Conservation (phyloP, 2,113 vertebrate species). For the Ariopsis seemanni region DNA sequence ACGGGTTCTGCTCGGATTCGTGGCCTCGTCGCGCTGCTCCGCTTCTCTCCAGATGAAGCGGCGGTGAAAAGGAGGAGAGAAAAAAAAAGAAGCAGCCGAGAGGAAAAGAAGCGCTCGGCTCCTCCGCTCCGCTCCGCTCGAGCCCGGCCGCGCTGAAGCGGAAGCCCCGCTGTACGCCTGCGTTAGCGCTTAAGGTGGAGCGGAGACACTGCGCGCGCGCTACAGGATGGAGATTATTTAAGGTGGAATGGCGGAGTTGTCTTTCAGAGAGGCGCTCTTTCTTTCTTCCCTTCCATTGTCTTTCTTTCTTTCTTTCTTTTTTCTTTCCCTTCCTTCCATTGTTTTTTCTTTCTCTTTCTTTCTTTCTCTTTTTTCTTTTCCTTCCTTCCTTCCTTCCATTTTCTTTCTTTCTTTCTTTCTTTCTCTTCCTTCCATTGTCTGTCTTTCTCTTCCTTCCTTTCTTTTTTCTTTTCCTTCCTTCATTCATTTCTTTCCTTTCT, state of each 20-base stretch:
- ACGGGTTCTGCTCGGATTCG: not conserved
- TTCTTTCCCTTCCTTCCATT: too few relatives aligned
- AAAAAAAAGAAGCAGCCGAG: not conserved
- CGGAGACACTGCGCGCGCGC: not conserved
- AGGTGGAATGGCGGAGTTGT: constrained; percentile 67
- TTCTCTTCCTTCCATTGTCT: too few relatives aligned
- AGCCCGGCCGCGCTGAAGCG: constrained; percentile 74
- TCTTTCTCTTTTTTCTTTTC: too few relatives aligned
- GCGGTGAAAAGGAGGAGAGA: not conserved
- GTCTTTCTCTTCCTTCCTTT: too few relatives aligned
- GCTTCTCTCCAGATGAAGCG: constrained; percentile 64
- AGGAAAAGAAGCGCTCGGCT: constrained; percentile 71
- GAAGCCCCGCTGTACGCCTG: constrained; percentile 71
- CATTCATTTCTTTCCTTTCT: too few relatives aligned
- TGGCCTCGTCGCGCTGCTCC: constrained; percentile 66
- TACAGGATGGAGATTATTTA: constrained; percentile 62
- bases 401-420: too few relatives aligned
- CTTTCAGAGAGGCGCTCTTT: not conserved
- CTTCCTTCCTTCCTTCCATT: too few relatives aligned
- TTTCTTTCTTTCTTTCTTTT: too few relatives aligned
- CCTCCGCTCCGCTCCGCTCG: constrained; percentile 47
- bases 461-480: too few relatives aligned
- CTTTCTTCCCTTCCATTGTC: not conserved
- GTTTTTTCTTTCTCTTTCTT: too few relatives aligned
- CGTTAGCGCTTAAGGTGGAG: constrained; percentile 78